These are phyloP conservation scores for Empis livida DNA, from an alignment of 2,888 invertebrate species.

Conservation along the genomic window DNA sequence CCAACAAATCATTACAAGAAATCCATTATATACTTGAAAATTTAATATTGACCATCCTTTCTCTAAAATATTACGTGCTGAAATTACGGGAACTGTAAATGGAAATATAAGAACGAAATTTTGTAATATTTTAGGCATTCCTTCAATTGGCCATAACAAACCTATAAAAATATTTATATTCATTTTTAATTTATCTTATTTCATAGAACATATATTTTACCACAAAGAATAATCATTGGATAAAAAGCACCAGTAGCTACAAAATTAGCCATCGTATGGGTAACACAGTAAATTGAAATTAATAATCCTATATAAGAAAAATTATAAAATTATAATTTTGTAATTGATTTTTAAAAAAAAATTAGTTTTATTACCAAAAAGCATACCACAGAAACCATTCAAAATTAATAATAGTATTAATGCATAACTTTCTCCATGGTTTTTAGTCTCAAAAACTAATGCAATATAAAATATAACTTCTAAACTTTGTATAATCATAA, in stretches of 20 bases:
- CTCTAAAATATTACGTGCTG: conserved; percentile 61
- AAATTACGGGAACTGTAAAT: conserved; percentile 64
- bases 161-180: conserved; percentile 30
- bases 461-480: conserved; percentile 37
- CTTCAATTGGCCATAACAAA: conserved; percentile 55
- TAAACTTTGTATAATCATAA: conserved; percentile 58
- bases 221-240: conserved; percentile 75
- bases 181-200: not conserved
- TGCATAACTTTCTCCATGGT: conserved; percentile 34
- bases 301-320: conserved; percentile 48
- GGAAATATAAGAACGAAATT: conserved; percentile 56
- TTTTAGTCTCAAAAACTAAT: conserved; percentile 33
- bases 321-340: conserved; percentile 2
- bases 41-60: conserved; percentile 59
- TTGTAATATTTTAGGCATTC: conserved; percentile 48
- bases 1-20: conserved; percentile 54
- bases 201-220: conserved; percentile 35
- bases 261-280: conserved; percentile 72
- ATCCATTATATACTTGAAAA: conserved; percentile 59
- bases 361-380: conserved; percentile 41
- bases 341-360: not conserved
- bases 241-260: conserved; percentile 80
- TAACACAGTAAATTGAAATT: conserved; percentile 64
- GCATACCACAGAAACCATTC: conserved; percentile 73
- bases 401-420: conserved; percentile 52